Evolutionary conservation across 2,797 vertebrate genomes (phyloP).

Genomic region (Schizopygopsis pylzovi): DNA sequence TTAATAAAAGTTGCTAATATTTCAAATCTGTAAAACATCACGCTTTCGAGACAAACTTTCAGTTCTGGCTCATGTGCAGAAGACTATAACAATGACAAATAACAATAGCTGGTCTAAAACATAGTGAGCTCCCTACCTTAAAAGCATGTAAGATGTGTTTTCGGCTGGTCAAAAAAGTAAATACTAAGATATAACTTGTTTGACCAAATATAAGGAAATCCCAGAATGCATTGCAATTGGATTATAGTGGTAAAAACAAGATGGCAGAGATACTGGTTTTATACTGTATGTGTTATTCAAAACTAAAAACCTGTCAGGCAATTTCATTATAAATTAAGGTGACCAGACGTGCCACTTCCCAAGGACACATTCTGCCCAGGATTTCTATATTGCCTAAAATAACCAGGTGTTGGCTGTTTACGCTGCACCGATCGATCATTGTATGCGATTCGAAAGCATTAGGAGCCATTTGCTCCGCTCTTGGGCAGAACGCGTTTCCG

Average conservation of each 20-base stretch:
- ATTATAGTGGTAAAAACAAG: background rate
- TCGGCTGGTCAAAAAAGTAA: background rate
- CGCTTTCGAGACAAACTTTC: background rate
- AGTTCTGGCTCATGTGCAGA: conserved; percentile 4
- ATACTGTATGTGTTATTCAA: background rate
- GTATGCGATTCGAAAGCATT: too few relatives aligned
- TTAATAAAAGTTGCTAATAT: too few relatives aligned
- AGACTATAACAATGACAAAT: conserved; percentile 15
- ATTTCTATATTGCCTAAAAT: too few relatives aligned
- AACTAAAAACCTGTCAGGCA: too few relatives aligned
- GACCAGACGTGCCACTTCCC: too few relatives aligned
- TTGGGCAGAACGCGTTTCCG: background rate
- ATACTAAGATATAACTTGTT: background rate
- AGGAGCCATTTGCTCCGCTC: too few relatives aligned
- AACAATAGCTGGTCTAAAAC: background rate
- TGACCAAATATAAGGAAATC: background rate
- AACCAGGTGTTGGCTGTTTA: too few relatives aligned
- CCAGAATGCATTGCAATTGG: background rate
- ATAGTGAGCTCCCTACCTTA: background rate
- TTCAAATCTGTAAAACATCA: too few relatives aligned
- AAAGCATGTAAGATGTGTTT: background rate
- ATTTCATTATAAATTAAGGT: background rate
- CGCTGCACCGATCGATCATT: too few relatives aligned
- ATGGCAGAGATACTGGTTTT: background rate
- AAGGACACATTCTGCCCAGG: too few relatives aligned